phyloP scores from a whole-genome alignment of 2,113 vertebrate genomes.

The Australoheros scitulus region DNA sequence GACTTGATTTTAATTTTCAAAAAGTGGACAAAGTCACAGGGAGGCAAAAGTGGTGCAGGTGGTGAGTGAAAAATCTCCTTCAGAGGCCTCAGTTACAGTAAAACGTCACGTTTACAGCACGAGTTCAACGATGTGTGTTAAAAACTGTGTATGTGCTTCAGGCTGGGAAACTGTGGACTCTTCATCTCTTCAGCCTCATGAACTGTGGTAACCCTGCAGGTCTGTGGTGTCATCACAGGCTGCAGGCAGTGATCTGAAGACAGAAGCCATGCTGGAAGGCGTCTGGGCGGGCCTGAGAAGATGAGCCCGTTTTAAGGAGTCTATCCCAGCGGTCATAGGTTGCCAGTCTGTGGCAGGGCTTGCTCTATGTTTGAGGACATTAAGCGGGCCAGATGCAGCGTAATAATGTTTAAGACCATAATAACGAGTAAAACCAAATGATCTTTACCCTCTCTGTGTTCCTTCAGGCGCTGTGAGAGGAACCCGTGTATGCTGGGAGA shows the following conservation, averaged over 20 bases:
- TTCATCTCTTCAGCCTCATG: accelerated
- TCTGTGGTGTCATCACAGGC: background rate
- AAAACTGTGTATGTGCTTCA: too few relatives aligned
- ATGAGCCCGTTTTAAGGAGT: background rate
- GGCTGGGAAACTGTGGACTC: background rate
- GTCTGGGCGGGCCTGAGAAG: background rate
- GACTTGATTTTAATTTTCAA: too few relatives aligned
- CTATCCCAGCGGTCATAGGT: too few relatives aligned
- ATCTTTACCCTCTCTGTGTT: background rate
- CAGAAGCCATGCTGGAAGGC: accelerated
- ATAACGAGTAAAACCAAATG: background rate
- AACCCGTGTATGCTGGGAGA: conserved; percentile 85
- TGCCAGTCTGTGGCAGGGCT: background rate
- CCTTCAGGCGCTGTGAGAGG: conserved; percentile 85
- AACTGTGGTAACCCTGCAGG: background rate
- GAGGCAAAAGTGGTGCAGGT: too few relatives aligned
- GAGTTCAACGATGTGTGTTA: too few relatives aligned
- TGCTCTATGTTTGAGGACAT: background rate
- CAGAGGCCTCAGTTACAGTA: too few relatives aligned
- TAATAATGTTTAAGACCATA: background rate
- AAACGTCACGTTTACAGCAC: too few relatives aligned
- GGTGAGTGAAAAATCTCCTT: too few relatives aligned
- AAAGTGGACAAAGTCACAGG: too few relatives aligned
- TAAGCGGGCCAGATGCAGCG: background rate
- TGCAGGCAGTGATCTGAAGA: background rate